phyloP scores from a whole-genome alignment of 2,113 vertebrate genomes.

The Argyrosomus japonicus region DNA sequence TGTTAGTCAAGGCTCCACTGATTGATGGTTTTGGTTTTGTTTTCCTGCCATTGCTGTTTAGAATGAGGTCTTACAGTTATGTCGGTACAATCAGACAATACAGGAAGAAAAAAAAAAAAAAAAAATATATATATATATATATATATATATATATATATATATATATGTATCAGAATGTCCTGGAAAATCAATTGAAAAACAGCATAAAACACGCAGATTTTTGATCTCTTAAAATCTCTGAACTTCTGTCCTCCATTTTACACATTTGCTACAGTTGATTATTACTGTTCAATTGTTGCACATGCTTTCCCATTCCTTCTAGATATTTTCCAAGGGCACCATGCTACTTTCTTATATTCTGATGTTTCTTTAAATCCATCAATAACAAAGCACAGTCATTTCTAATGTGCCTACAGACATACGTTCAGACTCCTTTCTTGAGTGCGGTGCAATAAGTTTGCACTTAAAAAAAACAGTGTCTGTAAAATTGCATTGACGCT shows the following conservation, averaged over 20 bases:
- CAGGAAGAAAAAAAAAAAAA: background rate
- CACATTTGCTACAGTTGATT: background rate
- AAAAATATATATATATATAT: too few relatives aligned
- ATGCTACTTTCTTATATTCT: background rate
- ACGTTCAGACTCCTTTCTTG: constrained; percentile 28
- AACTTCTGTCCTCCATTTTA: background rate
- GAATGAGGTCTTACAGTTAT: background rate
- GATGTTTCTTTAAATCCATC: constrained; percentile 1
- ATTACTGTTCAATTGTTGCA: background rate
- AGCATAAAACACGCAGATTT: background rate
- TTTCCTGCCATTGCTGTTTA: background rate
- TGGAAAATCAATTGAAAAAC: too few relatives aligned
- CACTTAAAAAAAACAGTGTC: constrained; percentile 51
- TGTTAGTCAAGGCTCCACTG: background rate
- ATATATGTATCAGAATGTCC: too few relatives aligned
- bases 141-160: too few relatives aligned
- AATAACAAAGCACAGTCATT: constrained; percentile 7
- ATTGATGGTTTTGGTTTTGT: background rate
- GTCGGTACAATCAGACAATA: background rate
- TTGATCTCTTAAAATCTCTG: background rate
- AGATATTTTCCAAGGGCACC: background rate
- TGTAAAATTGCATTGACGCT: constrained; percentile 57
- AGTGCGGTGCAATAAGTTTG: constrained; percentile 51
- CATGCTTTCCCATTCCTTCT: background rate
- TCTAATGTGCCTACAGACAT: background rate